Conservation (phyloP, 2,888 invertebrate genomes). For the Platypus cylindrus region DNA sequence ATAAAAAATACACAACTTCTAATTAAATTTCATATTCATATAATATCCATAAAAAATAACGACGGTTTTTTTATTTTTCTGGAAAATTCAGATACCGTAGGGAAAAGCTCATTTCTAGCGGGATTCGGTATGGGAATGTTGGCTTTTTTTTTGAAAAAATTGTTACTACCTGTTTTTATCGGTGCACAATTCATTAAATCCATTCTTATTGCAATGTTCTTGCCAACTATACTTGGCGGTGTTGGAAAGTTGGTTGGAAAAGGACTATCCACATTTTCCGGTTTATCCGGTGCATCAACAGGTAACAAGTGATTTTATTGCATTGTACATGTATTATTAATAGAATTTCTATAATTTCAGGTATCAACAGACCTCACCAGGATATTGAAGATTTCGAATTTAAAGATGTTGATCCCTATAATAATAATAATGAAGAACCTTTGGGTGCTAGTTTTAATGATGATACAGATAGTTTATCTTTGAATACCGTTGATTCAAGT, state of each 20-base stretch:
- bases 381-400: slow-evolving; percentile 60
- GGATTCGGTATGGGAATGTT: slow-evolving; percentile 55
- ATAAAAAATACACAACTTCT: background rate
- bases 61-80: slow-evolving; percentile 1
- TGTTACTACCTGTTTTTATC: slow-evolving; percentile 68
- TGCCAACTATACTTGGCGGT: slow-evolving; percentile 72
- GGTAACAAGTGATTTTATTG: slow-evolving; percentile 15
- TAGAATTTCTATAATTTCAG: slow-evolving; percentile 4
- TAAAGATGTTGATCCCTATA: slow-evolving; percentile 48
- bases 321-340: background rate
- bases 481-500: slow-evolving; percentile 17
- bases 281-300: slow-evolving; percentile 38
- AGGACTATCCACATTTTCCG: slow-evolving; percentile 52
- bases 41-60: background rate
- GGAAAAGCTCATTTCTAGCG: slow-evolving; percentile 49
- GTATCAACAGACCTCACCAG: slow-evolving; percentile 26
- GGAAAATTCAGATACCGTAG: slow-evolving; percentile 26
- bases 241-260: slow-evolving; percentile 74
- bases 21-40: background rate
- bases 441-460: slow-evolving; percentile 35
- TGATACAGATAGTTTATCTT: slow-evolving; percentile 21
- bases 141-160: slow-evolving; percentile 70
- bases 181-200: slow-evolving; percentile 75
- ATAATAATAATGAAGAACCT: slow-evolving; percentile 26
- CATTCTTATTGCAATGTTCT: slow-evolving; percentile 67